A percentile compares a stretch with the other conserved stretches of the same genome.
Conservation (phyloP, 2,113 vertebrate genomes). For the Lepidothrix coronata region DNA sequence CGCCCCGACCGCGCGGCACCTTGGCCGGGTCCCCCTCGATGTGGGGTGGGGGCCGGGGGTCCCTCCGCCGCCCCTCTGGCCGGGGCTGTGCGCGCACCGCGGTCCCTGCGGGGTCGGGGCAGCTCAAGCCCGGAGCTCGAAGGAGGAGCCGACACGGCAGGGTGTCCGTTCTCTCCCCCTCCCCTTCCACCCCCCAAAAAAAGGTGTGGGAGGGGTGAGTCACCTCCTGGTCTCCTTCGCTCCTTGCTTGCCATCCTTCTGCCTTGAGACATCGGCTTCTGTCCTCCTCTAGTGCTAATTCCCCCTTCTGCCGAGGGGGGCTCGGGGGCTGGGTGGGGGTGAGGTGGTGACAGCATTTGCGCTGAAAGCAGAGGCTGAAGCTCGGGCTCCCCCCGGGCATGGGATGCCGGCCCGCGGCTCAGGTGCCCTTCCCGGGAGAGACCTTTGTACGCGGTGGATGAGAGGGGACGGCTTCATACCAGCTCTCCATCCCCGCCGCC, state of each 20-base stretch:
- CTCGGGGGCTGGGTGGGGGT: neutral
- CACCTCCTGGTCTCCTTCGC: neutral
- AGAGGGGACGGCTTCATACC: too few relatives aligned
- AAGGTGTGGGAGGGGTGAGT: neutral
- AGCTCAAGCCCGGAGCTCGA: too few relatives aligned
- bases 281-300: fast-evolving
- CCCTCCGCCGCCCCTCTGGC: too few relatives aligned
- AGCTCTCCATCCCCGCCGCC: neutral
- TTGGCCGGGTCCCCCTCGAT: neutral
- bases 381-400: fast-evolving
- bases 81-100: neutral
- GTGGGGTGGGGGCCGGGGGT: neutral
- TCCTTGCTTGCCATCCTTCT: neutral
- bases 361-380: neutral
- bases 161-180: neutral
- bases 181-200: neutral
- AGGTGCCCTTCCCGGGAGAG: neutral
- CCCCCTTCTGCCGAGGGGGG: fast-evolving
- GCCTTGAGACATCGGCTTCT: neutral
- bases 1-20: neutral
- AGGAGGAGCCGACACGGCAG: neutral
- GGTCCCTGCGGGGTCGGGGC: neutral
- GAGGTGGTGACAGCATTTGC: fast-evolving
- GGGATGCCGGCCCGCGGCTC: neutral
- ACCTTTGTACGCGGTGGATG: fast-evolving